phyloP scores from a whole-genome alignment of 2,888 invertebrate genomes.

The Nectonema munidae region DNA sequence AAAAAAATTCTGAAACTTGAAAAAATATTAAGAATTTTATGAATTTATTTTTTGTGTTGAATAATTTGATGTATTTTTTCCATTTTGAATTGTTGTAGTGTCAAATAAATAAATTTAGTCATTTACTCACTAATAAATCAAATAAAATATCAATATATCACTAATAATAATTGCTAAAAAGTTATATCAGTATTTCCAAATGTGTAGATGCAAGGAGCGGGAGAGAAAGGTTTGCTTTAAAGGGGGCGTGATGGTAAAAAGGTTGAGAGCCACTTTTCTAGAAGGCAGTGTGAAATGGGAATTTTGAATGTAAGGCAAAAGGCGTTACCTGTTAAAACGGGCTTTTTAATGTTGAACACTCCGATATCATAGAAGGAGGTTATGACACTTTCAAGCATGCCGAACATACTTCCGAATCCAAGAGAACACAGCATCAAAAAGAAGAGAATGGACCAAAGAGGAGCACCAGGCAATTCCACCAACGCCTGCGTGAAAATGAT shows the following conservation, averaged over 20 bases:
- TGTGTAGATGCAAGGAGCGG: not conserved
- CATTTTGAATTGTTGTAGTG: too few relatives aligned
- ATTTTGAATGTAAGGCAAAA: not conserved
- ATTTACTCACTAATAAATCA: too few relatives aligned
- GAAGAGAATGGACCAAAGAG: conserved; percentile 79
- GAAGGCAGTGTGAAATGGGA: not conserved
- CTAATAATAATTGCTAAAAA: too few relatives aligned
- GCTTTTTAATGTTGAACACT: conserved; percentile 54
- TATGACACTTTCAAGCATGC: conserved; percentile 72
- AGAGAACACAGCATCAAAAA: conserved; percentile 71
- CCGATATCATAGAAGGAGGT: conserved; percentile 76
- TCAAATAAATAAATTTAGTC: too few relatives aligned
- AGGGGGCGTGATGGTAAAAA: conserved; percentile 14
- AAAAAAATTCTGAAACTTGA: too few relatives aligned
- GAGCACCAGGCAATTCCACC: conserved; percentile 58
- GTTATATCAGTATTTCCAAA: not conserved
- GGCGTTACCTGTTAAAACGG: conserved; percentile 41
- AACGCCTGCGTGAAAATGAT: conserved; percentile 90
- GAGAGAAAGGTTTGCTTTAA: conserved; percentile 18
- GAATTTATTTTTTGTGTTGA: too few relatives aligned
- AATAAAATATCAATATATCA: not conserved
- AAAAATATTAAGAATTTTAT: too few relatives aligned
- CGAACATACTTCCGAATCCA: conserved; percentile 73
- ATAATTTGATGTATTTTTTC: too few relatives aligned
- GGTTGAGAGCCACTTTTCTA: not conserved